Base-by-base conservation (phyloP, 1,140 invertebrate genomes). In the Bicyclus anynana region DNA sequence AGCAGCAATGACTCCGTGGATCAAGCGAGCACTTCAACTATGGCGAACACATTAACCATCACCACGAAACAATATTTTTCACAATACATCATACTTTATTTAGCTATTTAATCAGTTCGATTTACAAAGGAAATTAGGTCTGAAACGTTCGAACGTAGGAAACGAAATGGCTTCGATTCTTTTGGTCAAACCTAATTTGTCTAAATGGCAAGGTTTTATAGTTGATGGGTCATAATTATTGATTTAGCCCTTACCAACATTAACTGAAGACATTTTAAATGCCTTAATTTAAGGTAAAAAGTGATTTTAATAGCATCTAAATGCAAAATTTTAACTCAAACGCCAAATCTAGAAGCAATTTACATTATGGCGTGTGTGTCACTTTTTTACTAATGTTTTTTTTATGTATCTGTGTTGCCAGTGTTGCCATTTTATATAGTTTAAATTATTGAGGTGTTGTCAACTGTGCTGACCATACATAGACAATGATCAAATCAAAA, bases 341-440 rank as follows among this genome's bases (percentile, higher is more conserved):
- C 83, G 84, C 82, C 83, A 87, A 87, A 84, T 83, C 73, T 78
- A 86, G 76, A 84, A 82, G 78, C 81, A 84, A 87, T 87, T 87
- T 86, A 87, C 84, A 87, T 87, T 86, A 87, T 87, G 81, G 84
- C 84, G 84, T 87, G 84, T 87, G 84, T 86, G 83, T 85, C 80
- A 85, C 79, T 85, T 85, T 82, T 82, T 82, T 80, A 73, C 71
- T 74, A 78, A 70, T 79, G 62, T 77, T 67, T 80, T 74, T 77
- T 78, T 75, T 33, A 2, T 67, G 59, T 56, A 50, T 23, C 23
- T 23, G 23, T 23, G 23, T 23, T 23, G 23, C 23, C 23, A 23
- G 23, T 23, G 23, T 23, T 23, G 7, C 23, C 23, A 23, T 23
- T 23, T 23, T 23, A 4, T 23, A 4, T 23, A n/a, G n/a, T n/a